Base-by-base conservation (phyloP, 2,113 vertebrate species). In the Nothoprocta perdicaria region DNA sequence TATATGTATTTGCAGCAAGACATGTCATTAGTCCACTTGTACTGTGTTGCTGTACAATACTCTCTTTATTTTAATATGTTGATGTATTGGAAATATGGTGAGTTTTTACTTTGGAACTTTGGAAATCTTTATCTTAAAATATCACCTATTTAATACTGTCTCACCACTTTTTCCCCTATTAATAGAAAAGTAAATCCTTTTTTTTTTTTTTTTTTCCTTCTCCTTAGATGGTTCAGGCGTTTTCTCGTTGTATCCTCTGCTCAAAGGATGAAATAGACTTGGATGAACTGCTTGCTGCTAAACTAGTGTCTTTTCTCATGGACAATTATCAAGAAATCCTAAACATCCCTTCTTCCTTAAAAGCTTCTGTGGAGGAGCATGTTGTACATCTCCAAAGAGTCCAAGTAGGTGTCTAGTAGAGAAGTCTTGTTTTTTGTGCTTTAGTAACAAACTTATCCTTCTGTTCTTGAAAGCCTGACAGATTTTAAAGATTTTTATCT, bases 181-280 rank as follows among this genome's bases (percentile, higher is more conserved):
- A 68, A 62, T 2, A 63, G 27, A 61, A 72, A 86, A 72, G 57
- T 72, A 86, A 72, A 55, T 60, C 26, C 38, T 50, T 66, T 40
- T 60, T 1, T 5, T 46, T 11, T 31, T 15, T 19, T 9, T n/a
- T 8, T n/a, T 45, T 7, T 24, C 72, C 58, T 45, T 21, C 18
- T 12, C 19, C 73, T 43, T 50, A 99, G 98, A 97, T 98, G 97
- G 97, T 98, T 75, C 98, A 98, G 95, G 97, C 97, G 0, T 99
- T 99, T 97, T 98, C 98, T n/a, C 98, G 38, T 50, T 98, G 97
- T 94, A 98, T 99, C 93, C 97, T 99, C 67, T 97, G 98, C 92
- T 99, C 98, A 65, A 98, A 97, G 68, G 98, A 98, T 83, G 98
- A 98, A 90, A 96, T 98, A 60, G 98, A 98, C 75, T 96, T 99